Percentiles rank a stretch among this genome's conserved stretches.
phyloP scores from a whole-genome alignment of 2,888 invertebrate genomes.

The Eupithecia centaureata region DNA sequence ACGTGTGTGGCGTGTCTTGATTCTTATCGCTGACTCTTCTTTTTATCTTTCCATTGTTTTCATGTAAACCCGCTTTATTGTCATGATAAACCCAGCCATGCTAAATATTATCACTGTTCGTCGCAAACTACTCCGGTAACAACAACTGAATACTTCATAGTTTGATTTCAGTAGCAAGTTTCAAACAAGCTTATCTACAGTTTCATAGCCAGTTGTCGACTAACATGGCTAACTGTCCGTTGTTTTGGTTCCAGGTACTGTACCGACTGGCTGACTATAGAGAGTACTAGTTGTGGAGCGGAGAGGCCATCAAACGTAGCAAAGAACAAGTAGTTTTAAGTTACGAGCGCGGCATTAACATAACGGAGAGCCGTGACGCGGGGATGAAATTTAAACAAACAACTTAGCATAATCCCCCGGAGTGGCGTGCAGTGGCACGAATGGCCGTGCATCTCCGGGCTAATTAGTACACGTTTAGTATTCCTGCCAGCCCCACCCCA shows the following conservation, averaged over 20 bases:
- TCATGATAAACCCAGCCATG: not conserved
- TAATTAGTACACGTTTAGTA: slow-evolving; percentile 14
- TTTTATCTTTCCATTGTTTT: slow-evolving; percentile 11
- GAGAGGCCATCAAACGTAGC: slow-evolving; percentile 14
- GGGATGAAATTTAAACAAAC: slow-evolving; percentile 55
- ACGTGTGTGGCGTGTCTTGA: slow-evolving; percentile 13
- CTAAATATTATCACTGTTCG: not conserved
- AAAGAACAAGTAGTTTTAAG: slow-evolving; percentile 37
- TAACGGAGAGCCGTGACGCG: slow-evolving; percentile 43
- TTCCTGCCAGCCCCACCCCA: not conserved
- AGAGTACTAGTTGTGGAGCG: slow-evolving; percentile 6
- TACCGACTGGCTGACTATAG: slow-evolving; percentile 20
- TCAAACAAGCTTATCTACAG: slow-evolving; percentile 11
- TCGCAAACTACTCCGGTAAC: not conserved
- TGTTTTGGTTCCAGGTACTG: slow-evolving; percentile 43
- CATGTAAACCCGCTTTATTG: not conserved
- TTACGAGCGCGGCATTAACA: slow-evolving; percentile 45
- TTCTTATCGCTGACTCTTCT: slow-evolving; percentile 18
- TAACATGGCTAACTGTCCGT: slow-evolving; percentile 23
- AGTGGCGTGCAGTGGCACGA: slow-evolving; percentile 9
- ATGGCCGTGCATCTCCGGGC: slow-evolving; percentile 4
- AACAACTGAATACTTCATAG: not conserved
- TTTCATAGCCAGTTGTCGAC: slow-evolving; percentile 24
- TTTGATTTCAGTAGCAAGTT: slow-evolving; percentile 1
- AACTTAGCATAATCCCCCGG: slow-evolving; percentile 51